These are phyloP conservation scores for Macaca mulatta DNA, from an alignment of 2,113 vertebrate genomes.

Conservation along the genomic window DNA sequence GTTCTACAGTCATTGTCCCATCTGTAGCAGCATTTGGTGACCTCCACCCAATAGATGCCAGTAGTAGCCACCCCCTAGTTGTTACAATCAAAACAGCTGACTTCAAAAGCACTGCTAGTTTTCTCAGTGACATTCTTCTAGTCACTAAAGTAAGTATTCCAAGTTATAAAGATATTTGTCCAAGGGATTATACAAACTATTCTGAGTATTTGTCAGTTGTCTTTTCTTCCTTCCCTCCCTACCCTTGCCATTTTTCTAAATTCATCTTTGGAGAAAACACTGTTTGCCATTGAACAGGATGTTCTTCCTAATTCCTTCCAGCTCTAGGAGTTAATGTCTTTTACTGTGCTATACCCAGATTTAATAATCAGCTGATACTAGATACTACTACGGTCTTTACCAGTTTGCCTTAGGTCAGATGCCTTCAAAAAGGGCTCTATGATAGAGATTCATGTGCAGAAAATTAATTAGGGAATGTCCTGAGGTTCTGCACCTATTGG, in stretches of 20 bases:
- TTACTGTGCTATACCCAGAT: background rate
- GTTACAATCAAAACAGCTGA: background rate
- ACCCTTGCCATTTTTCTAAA: background rate
- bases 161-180: background rate
- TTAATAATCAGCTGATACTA: background rate
- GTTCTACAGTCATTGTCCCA: background rate
- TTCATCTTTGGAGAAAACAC: background rate
- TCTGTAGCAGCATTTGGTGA: background rate
- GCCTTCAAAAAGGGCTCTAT: background rate
- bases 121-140: background rate
- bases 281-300: background rate
- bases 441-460: background rate
- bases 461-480: background rate
- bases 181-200: background rate
- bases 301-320: background rate
- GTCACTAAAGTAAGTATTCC: background rate
- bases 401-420: background rate
- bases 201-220: background rate
- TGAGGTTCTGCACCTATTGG: background rate
- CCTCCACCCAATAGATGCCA: background rate
- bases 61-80: background rate
- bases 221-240: background rate
- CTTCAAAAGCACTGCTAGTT: background rate
- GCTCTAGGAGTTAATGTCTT: background rate
- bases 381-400: background rate